phyloP scores from a whole-genome alignment of 2,888 invertebrate species.

The Entomobrya proxima region DNA sequence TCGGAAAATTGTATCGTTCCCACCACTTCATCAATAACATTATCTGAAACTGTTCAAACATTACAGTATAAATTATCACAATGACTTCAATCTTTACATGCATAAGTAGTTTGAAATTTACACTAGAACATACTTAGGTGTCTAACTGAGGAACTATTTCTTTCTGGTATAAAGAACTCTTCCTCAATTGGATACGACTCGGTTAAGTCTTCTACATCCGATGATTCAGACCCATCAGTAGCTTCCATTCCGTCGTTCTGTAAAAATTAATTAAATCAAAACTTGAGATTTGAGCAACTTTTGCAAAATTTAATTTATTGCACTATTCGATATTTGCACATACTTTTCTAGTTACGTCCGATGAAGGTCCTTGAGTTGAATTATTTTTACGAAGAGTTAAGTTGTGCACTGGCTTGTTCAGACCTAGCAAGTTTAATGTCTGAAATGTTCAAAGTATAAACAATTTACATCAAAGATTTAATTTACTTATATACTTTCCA shows the following conservation, averaged over 20 bases:
- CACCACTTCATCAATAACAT: conserved; percentile 88
- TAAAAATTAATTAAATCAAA: too few species aligned
- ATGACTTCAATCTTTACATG: not conserved
- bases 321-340: too few species aligned
- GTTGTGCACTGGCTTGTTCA: conserved; percentile 73
- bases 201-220: conserved; percentile 91
- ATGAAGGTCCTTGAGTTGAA: conserved; percentile 55
- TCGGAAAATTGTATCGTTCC: conserved; percentile 92
- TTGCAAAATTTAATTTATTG: too few species aligned
- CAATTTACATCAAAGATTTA: too few species aligned
- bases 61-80: not conserved
- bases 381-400: conserved; percentile 61
- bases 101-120: not conserved
- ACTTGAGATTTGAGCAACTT: too few species aligned
- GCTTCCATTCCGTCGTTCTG: conserved; percentile 51
- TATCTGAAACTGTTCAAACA: conserved; percentile 86
- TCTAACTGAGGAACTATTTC: conserved; percentile 41
- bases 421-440: conserved; percentile 76
- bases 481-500: too few species aligned
- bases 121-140: conserved; percentile 82
- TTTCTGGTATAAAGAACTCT: conserved; percentile 87
- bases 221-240: conserved; percentile 75
- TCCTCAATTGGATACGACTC: conserved; percentile 91
- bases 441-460: not conserved
- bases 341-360: conserved; percentile 63